Conservation (phyloP, 2,888 invertebrate genomes). For the Patella caerulea region DNA sequence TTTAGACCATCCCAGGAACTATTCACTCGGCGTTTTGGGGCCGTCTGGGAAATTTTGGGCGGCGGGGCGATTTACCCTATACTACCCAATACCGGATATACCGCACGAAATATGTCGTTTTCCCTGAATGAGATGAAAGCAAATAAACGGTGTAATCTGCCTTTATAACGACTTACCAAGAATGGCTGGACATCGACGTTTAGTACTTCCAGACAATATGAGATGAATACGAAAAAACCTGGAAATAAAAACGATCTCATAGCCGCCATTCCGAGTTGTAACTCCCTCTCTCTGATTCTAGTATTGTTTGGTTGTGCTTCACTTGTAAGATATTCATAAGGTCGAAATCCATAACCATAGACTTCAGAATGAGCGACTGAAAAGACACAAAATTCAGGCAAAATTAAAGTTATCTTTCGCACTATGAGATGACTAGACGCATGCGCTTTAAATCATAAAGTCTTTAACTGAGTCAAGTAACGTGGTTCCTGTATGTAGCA, state of each 20-base stretch:
- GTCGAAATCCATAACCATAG: slow-evolving; percentile 63
- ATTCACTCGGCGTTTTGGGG: too few species aligned
- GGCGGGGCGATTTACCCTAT: too few species aligned
- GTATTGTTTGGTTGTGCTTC: slow-evolving; percentile 29
- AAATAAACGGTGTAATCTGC: neutral
- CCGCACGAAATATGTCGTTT: too few species aligned
- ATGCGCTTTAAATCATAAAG: too few species aligned
- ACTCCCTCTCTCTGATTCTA: slow-evolving; percentile 41
- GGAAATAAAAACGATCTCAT: slow-evolving; percentile 60
- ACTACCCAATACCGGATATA: too few species aligned
- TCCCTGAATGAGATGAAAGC: too few species aligned
- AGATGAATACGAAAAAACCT: slow-evolving; percentile 42
- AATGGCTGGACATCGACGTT: slow-evolving; percentile 44
- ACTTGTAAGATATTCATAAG: slow-evolving; percentile 61
- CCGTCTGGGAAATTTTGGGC: too few species aligned
- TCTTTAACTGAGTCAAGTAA: too few species aligned
- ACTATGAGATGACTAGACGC: too few species aligned
- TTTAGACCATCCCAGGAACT: too few species aligned
- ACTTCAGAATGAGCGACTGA: slow-evolving; percentile 61
- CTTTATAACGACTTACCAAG: slow-evolving; percentile 46
- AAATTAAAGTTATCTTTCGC: too few species aligned
- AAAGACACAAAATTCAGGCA: slow-evolving; percentile 13
- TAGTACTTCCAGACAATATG: slow-evolving; percentile 32
- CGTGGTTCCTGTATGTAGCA: too few species aligned
- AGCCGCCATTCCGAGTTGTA: slow-evolving; percentile 57